Evolutionary conservation across 2,888 invertebrate genomes (phyloP).

Genomic region (Drosophila percnosoma): DNA sequence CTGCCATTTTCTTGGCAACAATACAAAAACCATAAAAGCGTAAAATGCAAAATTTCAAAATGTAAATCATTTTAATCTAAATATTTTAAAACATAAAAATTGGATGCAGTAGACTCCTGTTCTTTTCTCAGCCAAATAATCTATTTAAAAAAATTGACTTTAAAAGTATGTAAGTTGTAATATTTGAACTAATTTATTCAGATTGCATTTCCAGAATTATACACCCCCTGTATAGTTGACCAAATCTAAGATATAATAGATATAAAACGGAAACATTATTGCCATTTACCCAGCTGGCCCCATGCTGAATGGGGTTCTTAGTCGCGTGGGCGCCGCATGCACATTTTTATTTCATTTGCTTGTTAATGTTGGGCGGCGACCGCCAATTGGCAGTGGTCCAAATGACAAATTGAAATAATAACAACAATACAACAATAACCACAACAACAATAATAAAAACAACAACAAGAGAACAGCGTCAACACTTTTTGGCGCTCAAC

Average conservation of each 20-base stretch:
- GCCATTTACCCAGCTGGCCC: not conserved
- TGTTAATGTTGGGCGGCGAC: slow-evolving; percentile 64
- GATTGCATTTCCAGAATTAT: not conserved
- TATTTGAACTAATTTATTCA: not conserved
- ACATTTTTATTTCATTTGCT: slow-evolving; percentile 62
- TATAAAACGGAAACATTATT: slow-evolving; percentile 28
- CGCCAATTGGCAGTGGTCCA: slow-evolving; percentile 71
- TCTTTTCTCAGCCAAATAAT: not conserved
- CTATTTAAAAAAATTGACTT: not conserved
- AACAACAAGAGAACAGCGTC: slow-evolving; percentile 34
- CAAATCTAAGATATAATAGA: slow-evolving; percentile 19
- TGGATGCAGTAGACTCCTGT: not conserved
- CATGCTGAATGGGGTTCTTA: slow-evolving; percentile 9
- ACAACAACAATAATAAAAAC: slow-evolving; percentile 19
- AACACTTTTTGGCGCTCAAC: slow-evolving; percentile 48
- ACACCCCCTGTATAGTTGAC: not conserved
- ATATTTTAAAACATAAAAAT: not conserved
- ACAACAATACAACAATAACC: slow-evolving; percentile 45
- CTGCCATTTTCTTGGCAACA: slow-evolving; percentile 61
- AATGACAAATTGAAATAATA: slow-evolving; percentile 79
- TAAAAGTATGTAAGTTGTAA: not conserved
- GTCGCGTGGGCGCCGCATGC: slow-evolving; percentile 57
- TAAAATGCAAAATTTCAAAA: slow-evolving; percentile 18
- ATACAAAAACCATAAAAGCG: slow-evolving; percentile 50
- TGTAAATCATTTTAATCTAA: slow-evolving; percentile 23